These are phyloP conservation scores for Hydrozoanthus gracilis DNA, from an alignment of 92 coral and sea anemone species.

Conservation along the genomic window DNA sequence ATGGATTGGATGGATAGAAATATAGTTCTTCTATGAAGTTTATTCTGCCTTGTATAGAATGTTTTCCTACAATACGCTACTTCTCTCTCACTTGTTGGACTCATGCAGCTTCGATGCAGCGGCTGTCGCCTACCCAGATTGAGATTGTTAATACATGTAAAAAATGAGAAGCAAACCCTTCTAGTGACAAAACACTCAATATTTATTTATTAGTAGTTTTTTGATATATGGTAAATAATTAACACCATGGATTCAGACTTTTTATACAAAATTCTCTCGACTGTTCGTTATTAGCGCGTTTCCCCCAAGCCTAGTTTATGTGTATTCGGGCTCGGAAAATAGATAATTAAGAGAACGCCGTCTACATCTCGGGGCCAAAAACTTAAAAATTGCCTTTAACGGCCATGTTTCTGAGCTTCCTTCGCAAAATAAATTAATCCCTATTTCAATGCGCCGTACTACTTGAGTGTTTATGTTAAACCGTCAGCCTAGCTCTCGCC, in stretches of 20 bases:
- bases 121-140: not conserved
- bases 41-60: too few species aligned
- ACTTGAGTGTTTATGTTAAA: too few species aligned
- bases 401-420: too few species aligned
- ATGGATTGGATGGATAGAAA: too few species aligned
- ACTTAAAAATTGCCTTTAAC: too few species aligned
- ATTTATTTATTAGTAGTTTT: not conserved
- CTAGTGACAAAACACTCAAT: too few species aligned
- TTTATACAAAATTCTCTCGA: not conserved
- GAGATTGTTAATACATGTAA: not conserved
- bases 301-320: conserved; percentile 10
- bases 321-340: conserved; percentile 1
- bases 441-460: too few species aligned
- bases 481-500: too few species aligned
- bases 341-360: not conserved
- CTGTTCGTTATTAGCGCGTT: conserved; percentile 5
- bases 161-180: too few species aligned
- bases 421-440: too few species aligned
- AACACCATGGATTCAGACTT: not conserved
- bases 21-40: too few species aligned
- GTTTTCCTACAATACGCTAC: too few species aligned
- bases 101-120: conserved; percentile 1
- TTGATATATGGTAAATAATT: not conserved
- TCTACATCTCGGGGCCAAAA: not conserved
- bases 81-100: not conserved